A percentile compares a stretch with the other conserved stretches of the same genome.
phyloP scores from a whole-genome alignment of 2,888 invertebrate species.

The Eupithecia dodoneata region DNA sequence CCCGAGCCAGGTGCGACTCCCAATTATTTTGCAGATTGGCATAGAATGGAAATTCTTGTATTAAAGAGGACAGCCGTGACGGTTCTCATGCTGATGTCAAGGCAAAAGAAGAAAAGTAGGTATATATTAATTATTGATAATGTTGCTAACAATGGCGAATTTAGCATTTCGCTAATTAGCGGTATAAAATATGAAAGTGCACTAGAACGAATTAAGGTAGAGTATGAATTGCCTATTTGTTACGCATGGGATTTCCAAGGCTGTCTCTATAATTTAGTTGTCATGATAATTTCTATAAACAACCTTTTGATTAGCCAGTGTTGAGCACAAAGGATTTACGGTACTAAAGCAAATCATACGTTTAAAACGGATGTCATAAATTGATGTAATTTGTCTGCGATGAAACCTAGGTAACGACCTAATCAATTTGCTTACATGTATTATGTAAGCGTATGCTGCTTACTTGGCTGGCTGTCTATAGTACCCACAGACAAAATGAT shows the following conservation, averaged over 20 bases:
- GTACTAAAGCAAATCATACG: neutral
- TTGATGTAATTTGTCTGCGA: neutral
- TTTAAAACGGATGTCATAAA: slow-evolving; percentile 6
- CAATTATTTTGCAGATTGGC: slow-evolving; percentile 69
- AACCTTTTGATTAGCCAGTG: neutral
- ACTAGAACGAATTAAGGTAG: neutral
- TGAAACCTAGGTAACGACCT: neutral
- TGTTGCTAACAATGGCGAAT: neutral
- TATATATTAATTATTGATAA: neutral
- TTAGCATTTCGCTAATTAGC: neutral
- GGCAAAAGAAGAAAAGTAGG: neutral
- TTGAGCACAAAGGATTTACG: neutral
- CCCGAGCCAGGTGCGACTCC: slow-evolving; percentile 59
- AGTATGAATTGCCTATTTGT: neutral
- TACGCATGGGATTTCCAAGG: neutral
- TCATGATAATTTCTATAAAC: neutral
- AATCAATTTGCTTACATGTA: neutral
- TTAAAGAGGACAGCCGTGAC: slow-evolving; percentile 35
- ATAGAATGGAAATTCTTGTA: slow-evolving; percentile 54
- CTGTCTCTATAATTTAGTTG: neutral
- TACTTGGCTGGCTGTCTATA: neutral
- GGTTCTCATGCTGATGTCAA: neutral
- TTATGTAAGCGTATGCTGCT: neutral
- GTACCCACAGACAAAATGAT: neutral
- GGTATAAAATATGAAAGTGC: neutral